phyloP scores from a whole-genome alignment of 2,113 vertebrate genomes.

The human region DNA sequence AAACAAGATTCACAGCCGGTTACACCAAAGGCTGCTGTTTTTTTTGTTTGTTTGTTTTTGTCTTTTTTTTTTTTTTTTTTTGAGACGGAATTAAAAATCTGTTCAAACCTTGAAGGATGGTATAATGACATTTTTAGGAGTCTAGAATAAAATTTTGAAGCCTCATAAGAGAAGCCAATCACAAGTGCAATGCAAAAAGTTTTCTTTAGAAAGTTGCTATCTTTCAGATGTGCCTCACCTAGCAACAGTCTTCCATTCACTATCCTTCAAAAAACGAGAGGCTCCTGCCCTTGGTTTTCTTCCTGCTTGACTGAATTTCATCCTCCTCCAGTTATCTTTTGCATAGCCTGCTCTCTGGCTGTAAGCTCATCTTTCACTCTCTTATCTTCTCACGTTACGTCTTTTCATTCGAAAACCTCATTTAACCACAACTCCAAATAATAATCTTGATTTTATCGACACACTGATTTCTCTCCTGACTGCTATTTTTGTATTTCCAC shows the following conservation, averaged over 20 bases:
- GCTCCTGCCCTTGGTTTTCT: background rate
- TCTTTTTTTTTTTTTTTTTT: too few relatives aligned
- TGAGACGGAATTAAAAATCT: background rate
- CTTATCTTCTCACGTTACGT: too few relatives aligned
- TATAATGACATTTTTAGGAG: background rate
- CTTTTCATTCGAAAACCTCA: background rate
- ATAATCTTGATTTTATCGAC: background rate
- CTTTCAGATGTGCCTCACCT: background rate
- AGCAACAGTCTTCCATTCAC: background rate
- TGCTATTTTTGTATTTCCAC: background rate
- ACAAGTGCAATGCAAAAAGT: background rate
- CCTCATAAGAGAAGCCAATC: background rate
- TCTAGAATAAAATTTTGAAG: background rate
- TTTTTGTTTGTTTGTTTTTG: too few relatives aligned
- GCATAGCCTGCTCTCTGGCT: background rate
- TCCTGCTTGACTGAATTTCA: background rate
- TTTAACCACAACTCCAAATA: background rate
- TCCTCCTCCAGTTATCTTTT: accelerated
- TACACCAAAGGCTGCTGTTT: background rate
- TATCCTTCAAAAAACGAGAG: too few relatives aligned
- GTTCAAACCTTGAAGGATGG: background rate
- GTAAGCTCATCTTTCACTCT: background rate
- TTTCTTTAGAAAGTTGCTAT: background rate
- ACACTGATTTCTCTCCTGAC: too few relatives aligned
- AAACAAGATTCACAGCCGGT: background rate